A percentile compares a stretch with the other conserved stretches of the same genome.
These are phyloP conservation scores for Lampris megalopsis DNA, from an alignment of 2,113 vertebrate species.

Conservation along the genomic window DNA sequence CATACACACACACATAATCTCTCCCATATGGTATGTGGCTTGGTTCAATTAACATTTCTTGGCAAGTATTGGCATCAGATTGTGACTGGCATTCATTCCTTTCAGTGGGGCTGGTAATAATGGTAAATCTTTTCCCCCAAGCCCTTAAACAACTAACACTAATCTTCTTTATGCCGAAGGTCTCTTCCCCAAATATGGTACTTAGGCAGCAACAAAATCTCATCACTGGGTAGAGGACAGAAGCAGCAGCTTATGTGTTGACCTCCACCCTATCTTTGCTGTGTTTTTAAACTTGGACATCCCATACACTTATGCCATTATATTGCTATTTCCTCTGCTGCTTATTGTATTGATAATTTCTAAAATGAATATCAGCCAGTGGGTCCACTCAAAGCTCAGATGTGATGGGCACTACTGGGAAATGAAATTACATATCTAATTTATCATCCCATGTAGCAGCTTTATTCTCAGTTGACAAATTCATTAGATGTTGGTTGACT, in stretches of 20 bases:
- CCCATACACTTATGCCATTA: not conserved
- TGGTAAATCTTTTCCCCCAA: constrained; percentile 75
- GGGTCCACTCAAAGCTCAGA: not conserved
- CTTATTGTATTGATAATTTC: constrained; percentile 10
- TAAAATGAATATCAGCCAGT: constrained; percentile 13
- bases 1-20: constrained; percentile 78
- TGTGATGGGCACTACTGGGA: not conserved
- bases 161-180: constrained; percentile 87
- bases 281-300: constrained; percentile 15
- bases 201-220: constrained; percentile 66
- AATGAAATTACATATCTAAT: not conserved
- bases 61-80: constrained; percentile 62
- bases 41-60: constrained; percentile 75
- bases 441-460: not conserved
- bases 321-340: not conserved
- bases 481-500: not conserved
- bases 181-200: constrained; percentile 82
- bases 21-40: constrained; percentile 80
- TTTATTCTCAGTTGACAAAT: not conserved
- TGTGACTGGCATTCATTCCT: constrained; percentile 76
- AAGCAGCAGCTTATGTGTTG: constrained; percentile 43
- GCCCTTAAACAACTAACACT: constrained; percentile 82
- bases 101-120: constrained; percentile 80
- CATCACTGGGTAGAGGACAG: constrained; percentile 48
- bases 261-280: constrained; percentile 12